phyloP scores from a whole-genome alignment of 2,888 invertebrate genomes.

The Saturnia pavonia region DNA sequence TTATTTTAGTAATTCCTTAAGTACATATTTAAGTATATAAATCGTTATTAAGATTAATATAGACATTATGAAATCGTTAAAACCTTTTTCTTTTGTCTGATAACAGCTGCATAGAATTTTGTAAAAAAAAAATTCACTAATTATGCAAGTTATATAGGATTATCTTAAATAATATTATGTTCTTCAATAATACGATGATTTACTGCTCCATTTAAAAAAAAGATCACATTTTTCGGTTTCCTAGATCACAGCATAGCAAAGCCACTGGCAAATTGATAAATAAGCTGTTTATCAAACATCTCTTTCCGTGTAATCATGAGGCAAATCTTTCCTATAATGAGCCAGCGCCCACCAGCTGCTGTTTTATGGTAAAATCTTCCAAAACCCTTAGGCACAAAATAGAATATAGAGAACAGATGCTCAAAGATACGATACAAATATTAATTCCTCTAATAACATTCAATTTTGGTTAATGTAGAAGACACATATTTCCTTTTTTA shows the following conservation, averaged over 20 bases:
- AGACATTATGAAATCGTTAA: no score
- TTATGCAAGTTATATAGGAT: no score
- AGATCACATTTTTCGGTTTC: not conserved
- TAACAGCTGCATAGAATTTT: no score
- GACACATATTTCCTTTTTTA: no score
- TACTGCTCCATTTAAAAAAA: not conserved
- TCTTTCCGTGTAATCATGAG: constrained; percentile 67
- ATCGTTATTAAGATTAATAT: no score
- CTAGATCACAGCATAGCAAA: constrained; percentile 17
- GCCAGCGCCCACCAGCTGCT: constrained; percentile 64
- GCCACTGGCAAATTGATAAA: constrained; percentile 71
- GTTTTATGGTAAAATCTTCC: constrained; percentile 62
- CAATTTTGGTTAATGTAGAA: no score
- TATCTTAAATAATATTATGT: no score
- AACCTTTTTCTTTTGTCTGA: no score
- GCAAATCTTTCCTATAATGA: constrained; percentile 63
- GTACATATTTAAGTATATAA: no score
- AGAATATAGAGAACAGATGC: constrained; percentile 12
- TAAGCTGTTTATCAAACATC: constrained; percentile 74
- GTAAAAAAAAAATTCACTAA: no score
- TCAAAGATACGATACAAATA: not conserved
- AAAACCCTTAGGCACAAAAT: constrained; percentile 54
- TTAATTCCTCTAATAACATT: not conserved
- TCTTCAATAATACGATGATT: not conserved
- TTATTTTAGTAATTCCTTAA: no score